A percentile compares a stretch with the other conserved stretches of the same genome.
These are phyloP conservation scores for Squalus acanthias DNA, from an alignment of 2,797 vertebrate genomes.

Conservation along the genomic window DNA sequence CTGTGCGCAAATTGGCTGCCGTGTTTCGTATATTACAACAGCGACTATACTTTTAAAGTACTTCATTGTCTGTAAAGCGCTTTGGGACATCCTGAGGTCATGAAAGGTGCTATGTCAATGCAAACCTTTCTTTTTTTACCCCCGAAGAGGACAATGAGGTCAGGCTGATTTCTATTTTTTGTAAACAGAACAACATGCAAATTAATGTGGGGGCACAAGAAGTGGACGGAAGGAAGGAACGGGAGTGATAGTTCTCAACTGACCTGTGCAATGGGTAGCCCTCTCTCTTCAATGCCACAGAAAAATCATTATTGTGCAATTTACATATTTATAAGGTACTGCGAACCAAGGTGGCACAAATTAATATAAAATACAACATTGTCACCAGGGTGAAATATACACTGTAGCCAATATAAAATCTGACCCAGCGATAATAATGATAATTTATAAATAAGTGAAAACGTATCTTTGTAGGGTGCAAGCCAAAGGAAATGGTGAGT, in stretches of 20 bases:
- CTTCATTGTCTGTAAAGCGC: background rate
- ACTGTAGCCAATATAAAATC: background rate
- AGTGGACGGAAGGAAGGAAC: background rate
- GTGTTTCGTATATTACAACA: background rate
- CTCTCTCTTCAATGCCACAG: background rate
- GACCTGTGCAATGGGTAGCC: background rate
- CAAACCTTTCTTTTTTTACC: background rate
- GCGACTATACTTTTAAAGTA: background rate
- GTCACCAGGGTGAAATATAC: background rate
- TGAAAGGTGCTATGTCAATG: background rate
- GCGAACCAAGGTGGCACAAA: background rate
- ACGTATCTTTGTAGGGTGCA: background rate
- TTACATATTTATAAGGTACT: slow-evolving; percentile 21
- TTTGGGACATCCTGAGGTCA: background rate
- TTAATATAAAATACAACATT: slow-evolving; percentile 19
- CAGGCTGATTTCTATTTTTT: background rate
- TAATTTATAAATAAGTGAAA: slow-evolving; percentile 1
- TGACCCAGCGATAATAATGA: background rate
- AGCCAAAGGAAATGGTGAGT: background rate
- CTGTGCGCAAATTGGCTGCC: background rate
- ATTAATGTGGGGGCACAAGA: no score
- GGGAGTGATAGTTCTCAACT: background rate
- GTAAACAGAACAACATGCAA: background rate
- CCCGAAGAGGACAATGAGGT: background rate
- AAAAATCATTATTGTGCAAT: slow-evolving; percentile 16